Conservation (phyloP, 30 jellyfish, hydroid and myxozoan species). For the Hydractinia symbiolongicarpus region DNA sequence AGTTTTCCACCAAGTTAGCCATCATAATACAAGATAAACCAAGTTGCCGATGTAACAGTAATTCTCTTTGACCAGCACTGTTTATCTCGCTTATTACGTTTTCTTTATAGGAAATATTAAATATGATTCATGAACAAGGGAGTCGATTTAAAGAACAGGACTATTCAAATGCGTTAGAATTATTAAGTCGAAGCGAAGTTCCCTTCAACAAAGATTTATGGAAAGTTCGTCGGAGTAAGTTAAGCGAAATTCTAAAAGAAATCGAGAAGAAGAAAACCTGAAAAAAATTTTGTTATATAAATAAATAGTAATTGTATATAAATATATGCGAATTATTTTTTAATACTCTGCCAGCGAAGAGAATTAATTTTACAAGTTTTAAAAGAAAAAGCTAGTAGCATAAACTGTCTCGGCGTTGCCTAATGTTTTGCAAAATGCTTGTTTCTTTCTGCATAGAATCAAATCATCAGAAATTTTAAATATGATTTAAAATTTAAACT, state of each 20-base stretch:
- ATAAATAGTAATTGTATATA: constrained; percentile 1
- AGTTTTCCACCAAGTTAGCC: constrained; percentile 8
- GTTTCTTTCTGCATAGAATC: no score
- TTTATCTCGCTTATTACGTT: not conserved
- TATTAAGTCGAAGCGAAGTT: constrained; percentile 77
- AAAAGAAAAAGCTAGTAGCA: no score
- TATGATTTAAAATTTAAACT: no score
- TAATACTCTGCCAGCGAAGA: not conserved
- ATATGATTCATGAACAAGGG: constrained; percentile 85
- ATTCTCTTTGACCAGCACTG: no score
- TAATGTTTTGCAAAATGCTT: no score
- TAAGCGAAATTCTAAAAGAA: constrained; percentile 63
- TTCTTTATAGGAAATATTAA: constrained; percentile 56
- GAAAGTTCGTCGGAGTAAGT: constrained; percentile 77
- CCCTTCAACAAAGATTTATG: constrained; percentile 81
- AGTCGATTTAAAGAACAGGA: constrained; percentile 67
- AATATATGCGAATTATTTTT: not conserved
- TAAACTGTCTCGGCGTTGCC: no score
- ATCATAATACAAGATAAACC: no score
- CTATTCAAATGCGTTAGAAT: constrained; percentile 78
- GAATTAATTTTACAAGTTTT: no score
- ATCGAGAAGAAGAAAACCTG: constrained; percentile 2
- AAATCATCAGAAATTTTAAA: no score
- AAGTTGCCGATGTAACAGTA: no score
- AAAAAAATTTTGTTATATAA: not conserved